phyloP scores from a whole-genome alignment of 2,888 invertebrate genomes.

The Drosophila pseudotalamancana region DNA sequence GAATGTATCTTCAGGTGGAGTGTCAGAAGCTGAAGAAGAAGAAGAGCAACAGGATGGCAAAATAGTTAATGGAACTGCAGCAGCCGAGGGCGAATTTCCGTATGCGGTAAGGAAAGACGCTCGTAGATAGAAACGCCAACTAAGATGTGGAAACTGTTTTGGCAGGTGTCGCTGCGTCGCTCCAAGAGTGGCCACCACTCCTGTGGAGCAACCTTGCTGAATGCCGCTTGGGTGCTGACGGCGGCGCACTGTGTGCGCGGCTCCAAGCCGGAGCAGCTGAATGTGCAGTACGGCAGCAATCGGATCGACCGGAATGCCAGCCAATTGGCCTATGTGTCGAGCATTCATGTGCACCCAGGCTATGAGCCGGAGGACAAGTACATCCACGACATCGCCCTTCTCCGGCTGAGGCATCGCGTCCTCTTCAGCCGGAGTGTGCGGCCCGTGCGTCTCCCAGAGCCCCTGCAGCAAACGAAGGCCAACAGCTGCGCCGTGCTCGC shows the following conservation, averaged over 20 bases:
- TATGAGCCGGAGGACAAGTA: slow-evolving; percentile 70
- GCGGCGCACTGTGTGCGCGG: slow-evolving; percentile 81
- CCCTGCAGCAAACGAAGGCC: slow-evolving; percentile 48
- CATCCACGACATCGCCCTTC: slow-evolving; percentile 79
- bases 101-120: slow-evolving; percentile 71
- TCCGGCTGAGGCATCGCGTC: slow-evolving; percentile 64
- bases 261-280: slow-evolving; percentile 54
- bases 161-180: slow-evolving; percentile 74
- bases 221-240: slow-evolving; percentile 79
- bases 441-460: slow-evolving; percentile 73
- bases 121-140: no score
- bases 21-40: not conserved
- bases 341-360: slow-evolving; percentile 74
- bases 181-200: slow-evolving; percentile 71
- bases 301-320: slow-evolving; percentile 61
- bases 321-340: slow-evolving; percentile 61
- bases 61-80: slow-evolving; percentile 81
- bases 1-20: not conserved
- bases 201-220: slow-evolving; percentile 81
- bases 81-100: slow-evolving; percentile 75
- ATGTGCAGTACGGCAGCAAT: slow-evolving; percentile 80
- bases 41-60: slow-evolving; percentile 48
- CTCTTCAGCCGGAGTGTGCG: slow-evolving; percentile 56
- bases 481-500: slow-evolving; percentile 71
- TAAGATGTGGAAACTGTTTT: not conserved